Conservation (phyloP, 2,888 invertebrate genomes). For the Platerodrilus igneus region DNA sequence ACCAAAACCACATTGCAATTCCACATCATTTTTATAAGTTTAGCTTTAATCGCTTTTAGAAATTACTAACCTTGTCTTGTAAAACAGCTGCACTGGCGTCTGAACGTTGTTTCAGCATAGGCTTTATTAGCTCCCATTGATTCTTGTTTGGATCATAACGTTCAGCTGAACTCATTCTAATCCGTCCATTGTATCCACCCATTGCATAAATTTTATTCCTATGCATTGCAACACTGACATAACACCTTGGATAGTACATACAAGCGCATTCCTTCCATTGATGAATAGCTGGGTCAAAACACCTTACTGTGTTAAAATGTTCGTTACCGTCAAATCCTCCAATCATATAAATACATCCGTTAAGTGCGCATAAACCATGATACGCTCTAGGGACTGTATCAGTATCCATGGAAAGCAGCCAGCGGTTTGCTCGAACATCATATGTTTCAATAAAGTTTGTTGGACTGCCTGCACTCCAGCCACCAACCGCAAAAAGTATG, state of each 20-base stretch:
- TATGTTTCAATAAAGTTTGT: conserved; percentile 77
- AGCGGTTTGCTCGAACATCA: conserved; percentile 71
- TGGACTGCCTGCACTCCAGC: conserved; percentile 81
- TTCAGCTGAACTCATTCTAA: conserved; percentile 73
- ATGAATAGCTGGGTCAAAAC: conserved; percentile 72
- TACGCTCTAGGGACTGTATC: conserved; percentile 70
- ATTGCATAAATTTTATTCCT: conserved; percentile 73
- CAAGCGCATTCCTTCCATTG: conserved; percentile 72
- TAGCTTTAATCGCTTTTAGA: too few species aligned
- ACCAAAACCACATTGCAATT: too few species aligned
- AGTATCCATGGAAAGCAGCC: conserved; percentile 67
- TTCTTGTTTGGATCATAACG: conserved; percentile 71
- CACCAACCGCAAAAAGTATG: conserved; percentile 77
- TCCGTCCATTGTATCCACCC: conserved; percentile 77
- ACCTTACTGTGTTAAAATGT: conserved; percentile 72
- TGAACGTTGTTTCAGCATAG: conserved; percentile 72
- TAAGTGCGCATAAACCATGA: conserved; percentile 70
- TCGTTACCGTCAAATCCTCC: conserved; percentile 76
- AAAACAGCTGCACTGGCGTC: conserved; percentile 73
- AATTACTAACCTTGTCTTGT: conserved; percentile 55
- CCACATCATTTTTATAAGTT: too few species aligned
- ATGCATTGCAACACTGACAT: conserved; percentile 69
- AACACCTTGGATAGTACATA: conserved; percentile 76
- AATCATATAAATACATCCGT: conserved; percentile 69
- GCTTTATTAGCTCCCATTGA: conserved; percentile 72